Base-by-base conservation (phyloP, 2,113 vertebrate genomes). In the Vombatus ursinus region DNA sequence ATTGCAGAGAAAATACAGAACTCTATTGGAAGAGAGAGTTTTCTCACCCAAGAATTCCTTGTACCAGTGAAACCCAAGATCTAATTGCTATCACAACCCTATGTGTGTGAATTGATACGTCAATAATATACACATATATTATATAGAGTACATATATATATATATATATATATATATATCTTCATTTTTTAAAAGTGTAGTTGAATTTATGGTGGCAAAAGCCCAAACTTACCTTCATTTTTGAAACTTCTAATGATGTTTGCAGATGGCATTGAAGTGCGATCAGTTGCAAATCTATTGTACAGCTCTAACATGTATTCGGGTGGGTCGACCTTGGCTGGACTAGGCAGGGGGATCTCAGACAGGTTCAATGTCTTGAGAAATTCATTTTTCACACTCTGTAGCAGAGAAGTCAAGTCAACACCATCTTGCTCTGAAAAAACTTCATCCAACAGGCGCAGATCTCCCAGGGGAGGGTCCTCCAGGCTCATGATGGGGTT, bases 271-370 rank as follows among this genome's bases (percentile, higher is more conserved):
- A 99, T 99, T 5, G 99, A 99, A 0, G 99, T 99, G 94, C 97
- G 99, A 94, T 99, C 99, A 0, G 99, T 99, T 84, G 99, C 99
- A 50, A 99, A 99, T 93, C 99, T 99, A 98, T 99, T 99, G 98
- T 99, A 99, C 50, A 99, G 99, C 97, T 99, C 99, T 96, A 99
- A 95, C 99, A 99, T 99, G 98, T 99, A 99, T 97, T 99, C 99
- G 1, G 99, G 99, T 0, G 99, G 99, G 77, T 99, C 99, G 92
- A 99, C 99, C 92, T 99, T 99, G 93, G 97, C 97, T 0, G 99
- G 97, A 92, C 99, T 98, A 0, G 99, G 98, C 92, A 97, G 89
- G 0, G 99, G 99, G 91, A 99, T 98, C 89, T 99, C 99, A 0
- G 99, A 99, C 95, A 99, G 98, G 97, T 99, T 99, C 97, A 99